These are phyloP conservation scores for Tyrannus savana DNA, from an alignment of 2,113 vertebrate species.

Conservation along the genomic window DNA sequence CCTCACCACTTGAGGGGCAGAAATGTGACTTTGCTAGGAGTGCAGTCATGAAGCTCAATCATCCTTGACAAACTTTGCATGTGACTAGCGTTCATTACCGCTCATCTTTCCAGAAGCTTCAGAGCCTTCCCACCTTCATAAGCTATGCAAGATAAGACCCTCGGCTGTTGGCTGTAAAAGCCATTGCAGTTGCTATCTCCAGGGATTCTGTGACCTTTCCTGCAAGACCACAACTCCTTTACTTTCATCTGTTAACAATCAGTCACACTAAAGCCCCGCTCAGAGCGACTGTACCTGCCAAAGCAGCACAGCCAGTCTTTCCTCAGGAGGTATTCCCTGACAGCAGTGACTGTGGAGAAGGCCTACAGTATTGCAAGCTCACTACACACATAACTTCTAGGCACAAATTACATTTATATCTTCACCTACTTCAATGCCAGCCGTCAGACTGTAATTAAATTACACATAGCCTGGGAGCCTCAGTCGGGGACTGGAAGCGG, in stretches of 20 bases:
- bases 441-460: background rate
- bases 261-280: background rate
- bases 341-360: fast-evolving
- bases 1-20: background rate
- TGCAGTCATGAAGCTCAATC: background rate
- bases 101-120: background rate
- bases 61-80: background rate
- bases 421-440: background rate
- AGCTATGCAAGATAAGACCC: background rate
- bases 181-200: background rate
- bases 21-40: background rate
- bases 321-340: background rate
- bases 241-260: background rate
- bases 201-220: background rate
- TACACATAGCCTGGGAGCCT: background rate
- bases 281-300: background rate
- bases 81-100: background rate
- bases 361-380: background rate
- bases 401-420: background rate
- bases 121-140: background rate
- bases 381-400: background rate
- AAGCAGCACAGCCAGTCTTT: background rate
- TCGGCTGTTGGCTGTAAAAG: background rate
- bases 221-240: background rate
- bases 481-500: fast-evolving